Conservation (phyloP, 2,888 invertebrate species). For the Erpobdella octoculata region DNA sequence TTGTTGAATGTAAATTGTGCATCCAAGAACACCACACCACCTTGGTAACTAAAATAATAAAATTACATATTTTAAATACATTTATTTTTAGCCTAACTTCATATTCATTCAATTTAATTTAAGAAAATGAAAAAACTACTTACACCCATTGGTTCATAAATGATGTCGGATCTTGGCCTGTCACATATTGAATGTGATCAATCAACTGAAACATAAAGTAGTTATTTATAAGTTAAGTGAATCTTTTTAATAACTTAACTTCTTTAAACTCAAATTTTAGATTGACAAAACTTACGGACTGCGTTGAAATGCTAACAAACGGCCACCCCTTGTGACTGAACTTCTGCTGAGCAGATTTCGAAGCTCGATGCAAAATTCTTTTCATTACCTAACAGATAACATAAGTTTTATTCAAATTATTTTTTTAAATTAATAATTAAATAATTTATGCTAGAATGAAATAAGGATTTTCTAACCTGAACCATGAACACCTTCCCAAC, state of each 20-base stretch:
- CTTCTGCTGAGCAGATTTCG: slow-evolving; percentile 68
- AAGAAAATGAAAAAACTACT: slow-evolving; percentile 27
- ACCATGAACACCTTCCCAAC: slow-evolving; percentile 86
- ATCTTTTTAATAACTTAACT: too few relatives aligned
- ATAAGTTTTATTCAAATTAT: neutral
- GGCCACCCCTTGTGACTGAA: slow-evolving; percentile 73
- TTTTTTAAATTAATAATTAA: neutral
- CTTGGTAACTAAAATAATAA: slow-evolving; percentile 57
- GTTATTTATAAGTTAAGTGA: too few relatives aligned
- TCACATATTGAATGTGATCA: slow-evolving; percentile 91
- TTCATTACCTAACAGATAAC: slow-evolving; percentile 67
- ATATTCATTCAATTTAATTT: neutral
- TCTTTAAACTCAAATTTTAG: too few relatives aligned
- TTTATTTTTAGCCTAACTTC: neutral
- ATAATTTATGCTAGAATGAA: neutral
- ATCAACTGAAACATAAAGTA: slow-evolving; percentile 47
- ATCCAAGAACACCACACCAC: slow-evolving; percentile 87
- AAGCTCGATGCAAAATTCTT: slow-evolving; percentile 84
- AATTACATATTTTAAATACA: neutral
- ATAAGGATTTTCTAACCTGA: slow-evolving; percentile 58
- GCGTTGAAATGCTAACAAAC: slow-evolving; percentile 82
- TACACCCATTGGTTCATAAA: slow-evolving; percentile 94
- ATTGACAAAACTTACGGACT: slow-evolving; percentile 46
- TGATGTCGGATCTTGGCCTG: slow-evolving; percentile 95
- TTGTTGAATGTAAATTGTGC: slow-evolving; percentile 89